A percentile compares a stretch with the other conserved stretches of the same genome.
Evolutionary conservation across 64 coral and sea anemone species (phyloP).

Genomic region (Montipora foliosa): DNA sequence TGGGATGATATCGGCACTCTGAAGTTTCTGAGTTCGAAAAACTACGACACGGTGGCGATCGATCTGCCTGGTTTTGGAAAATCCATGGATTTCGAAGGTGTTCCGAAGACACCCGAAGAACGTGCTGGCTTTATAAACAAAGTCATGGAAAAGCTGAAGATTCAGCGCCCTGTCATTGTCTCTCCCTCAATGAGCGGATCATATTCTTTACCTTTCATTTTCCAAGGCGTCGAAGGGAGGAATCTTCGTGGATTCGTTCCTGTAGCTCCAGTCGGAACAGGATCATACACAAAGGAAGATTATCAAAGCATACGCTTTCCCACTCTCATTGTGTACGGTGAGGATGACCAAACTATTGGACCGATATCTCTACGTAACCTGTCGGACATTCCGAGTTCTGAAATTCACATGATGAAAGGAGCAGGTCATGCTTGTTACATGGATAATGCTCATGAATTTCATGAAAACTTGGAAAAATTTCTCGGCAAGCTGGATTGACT

Average conservation of each 20-base stretch:
- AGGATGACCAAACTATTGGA: constrained; percentile 52
- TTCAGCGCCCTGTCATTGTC: constrained; percentile 58
- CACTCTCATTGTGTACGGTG: constrained; percentile 79
- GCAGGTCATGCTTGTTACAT: constrained; percentile 94
- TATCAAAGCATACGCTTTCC: constrained; percentile 51
- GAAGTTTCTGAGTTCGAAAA: constrained; percentile 61
- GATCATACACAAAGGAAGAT: constrained; percentile 44
- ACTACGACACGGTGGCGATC: constrained; percentile 79
- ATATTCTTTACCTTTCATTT: constrained; percentile 80
- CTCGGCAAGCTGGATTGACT: constrained; percentile 36
- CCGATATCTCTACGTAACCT: constrained; percentile 54
- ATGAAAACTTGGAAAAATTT: constrained; percentile 72
- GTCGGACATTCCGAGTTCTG: constrained; percentile 69
- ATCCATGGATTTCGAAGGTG: constrained; percentile 36
- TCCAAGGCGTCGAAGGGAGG: constrained; percentile 32
- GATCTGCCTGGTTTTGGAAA: constrained; percentile 89
- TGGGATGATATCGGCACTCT: constrained; percentile 87
- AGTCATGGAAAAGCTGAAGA: constrained; percentile 54
- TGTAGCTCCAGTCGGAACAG: constrained; percentile 78
- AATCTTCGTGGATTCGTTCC: constrained; percentile 79
- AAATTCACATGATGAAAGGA: constrained; percentile 69
- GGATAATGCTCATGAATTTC: constrained; percentile 76
- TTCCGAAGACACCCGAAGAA: constrained; percentile 32
- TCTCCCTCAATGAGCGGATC: constrained; percentile 88
- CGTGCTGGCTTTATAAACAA: constrained; percentile 69